phyloP scores from a whole-genome alignment of 1,140 invertebrate species.

The Neodiprion fabricii region DNA sequence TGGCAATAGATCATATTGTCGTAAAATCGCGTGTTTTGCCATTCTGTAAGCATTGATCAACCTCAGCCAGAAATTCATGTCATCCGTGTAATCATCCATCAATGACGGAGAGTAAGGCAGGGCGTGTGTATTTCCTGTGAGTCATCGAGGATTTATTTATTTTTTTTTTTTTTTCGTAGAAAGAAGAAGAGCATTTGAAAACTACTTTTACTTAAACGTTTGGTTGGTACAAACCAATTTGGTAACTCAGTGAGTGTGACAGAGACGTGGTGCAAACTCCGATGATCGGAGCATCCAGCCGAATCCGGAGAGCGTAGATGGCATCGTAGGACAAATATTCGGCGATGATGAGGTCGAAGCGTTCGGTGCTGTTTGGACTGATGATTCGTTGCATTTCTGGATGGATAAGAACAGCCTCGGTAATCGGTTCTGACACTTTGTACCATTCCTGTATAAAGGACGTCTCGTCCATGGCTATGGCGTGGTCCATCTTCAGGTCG shows the following conservation, averaged over 20 bases:
- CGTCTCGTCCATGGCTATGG: conserved; percentile 11
- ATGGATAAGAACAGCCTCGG: conserved; percentile 27
- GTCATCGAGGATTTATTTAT: not conserved
- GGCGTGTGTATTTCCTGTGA: conserved; percentile 53
- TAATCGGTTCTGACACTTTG: conserved; percentile 36
- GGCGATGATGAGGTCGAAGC: conserved; percentile 26
- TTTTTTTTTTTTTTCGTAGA: no score
- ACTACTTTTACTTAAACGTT: conserved; percentile 13
- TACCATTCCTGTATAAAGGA: conserved; percentile 19
- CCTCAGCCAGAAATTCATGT: conserved; percentile 54
- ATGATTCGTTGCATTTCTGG: conserved; percentile 27
- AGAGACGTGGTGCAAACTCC: conserved; percentile 33
- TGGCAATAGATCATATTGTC: conserved; percentile 31
- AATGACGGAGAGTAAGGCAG: conserved; percentile 56
- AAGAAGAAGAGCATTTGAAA: not conserved
- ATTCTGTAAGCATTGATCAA: conserved; percentile 34
- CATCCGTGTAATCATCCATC: conserved; percentile 39
- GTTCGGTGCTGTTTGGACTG: conserved; percentile 13
- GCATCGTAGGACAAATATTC: conserved; percentile 12
- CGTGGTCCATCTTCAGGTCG: conserved; percentile 35
- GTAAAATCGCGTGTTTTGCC: conserved; percentile 37
- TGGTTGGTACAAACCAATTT: no score
- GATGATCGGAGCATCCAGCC: conserved; percentile 42
- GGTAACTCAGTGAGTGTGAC: conserved; percentile 13
- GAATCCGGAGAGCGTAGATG: conserved; percentile 31